These are phyloP conservation scores for Gallirallus australis DNA, from an alignment of 2,797 vertebrate genomes.

Conservation along the genomic window DNA sequence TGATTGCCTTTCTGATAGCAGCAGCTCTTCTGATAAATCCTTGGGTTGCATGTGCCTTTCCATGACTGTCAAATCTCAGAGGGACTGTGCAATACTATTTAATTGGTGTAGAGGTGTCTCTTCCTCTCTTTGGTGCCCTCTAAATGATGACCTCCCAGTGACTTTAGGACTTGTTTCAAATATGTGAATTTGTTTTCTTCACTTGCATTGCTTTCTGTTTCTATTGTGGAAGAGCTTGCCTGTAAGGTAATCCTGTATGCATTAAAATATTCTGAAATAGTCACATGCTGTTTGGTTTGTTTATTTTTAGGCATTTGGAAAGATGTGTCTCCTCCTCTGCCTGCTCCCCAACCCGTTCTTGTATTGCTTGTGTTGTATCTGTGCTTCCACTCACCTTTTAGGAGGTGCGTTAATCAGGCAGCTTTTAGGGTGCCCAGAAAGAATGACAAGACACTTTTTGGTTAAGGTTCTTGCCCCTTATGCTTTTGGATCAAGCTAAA, in stretches of 20 bases:
- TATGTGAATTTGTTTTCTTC: not conserved
- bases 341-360: fast-evolving
- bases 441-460: not conserved
- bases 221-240: not conserved
- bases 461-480: not conserved
- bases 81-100: fast-evolving
- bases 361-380: not conserved
- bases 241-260: not conserved
- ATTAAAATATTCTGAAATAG: not conserved
- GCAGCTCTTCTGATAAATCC: not conserved
- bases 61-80: not conserved
- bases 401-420: not conserved
- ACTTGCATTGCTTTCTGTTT: not conserved
- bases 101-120: not conserved
- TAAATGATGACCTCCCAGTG: not conserved
- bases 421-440: not conserved
- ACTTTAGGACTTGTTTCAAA: not conserved
- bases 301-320: not conserved
- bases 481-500: not conserved
- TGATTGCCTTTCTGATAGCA: not conserved
- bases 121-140: not conserved
- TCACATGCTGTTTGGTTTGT: not conserved
- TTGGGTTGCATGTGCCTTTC: not conserved
- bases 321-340: not conserved
- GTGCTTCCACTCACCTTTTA: not conserved